These are phyloP conservation scores for Ctenopoma kingsleyae DNA, from an alignment of 2,797 vertebrate species.

Conservation along the genomic window DNA sequence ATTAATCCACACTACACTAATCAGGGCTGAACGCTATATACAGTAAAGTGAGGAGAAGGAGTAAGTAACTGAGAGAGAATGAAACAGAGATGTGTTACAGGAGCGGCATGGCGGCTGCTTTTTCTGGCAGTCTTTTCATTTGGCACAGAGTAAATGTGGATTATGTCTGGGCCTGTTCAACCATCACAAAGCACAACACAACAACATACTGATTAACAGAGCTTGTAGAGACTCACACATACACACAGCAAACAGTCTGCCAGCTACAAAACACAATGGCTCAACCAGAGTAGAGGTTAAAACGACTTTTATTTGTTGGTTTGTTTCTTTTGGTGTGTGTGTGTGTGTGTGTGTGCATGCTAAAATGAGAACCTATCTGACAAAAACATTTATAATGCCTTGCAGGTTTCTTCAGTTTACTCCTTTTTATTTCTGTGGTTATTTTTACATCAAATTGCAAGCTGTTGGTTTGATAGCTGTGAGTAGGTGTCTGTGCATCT, in stretches of 20 bases:
- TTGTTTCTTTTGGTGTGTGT: conserved; percentile 12
- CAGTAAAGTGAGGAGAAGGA: conserved; percentile 21
- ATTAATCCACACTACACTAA: conserved; percentile 44
- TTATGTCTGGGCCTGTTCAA: conserved; percentile 46
- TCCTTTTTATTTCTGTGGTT: conserved; percentile 5
- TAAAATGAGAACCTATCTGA: conserved; percentile 10
- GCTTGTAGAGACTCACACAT: conserved; percentile 17
- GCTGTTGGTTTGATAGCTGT: conserved; percentile 7
- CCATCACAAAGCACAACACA: conserved; percentile 42
- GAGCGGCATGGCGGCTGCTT: conserved; percentile 14
- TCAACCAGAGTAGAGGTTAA: conserved; percentile 39
- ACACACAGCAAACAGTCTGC: conserved; percentile 33
- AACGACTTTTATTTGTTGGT: conserved; percentile 22
- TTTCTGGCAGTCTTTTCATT: conserved; percentile 57
- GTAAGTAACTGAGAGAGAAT: conserved; percentile 18
- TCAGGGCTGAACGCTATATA: conserved; percentile 43
- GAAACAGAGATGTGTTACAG: conserved; percentile 13
- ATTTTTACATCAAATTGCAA: conserved; percentile 20
- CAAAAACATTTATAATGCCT: conserved; percentile 6
- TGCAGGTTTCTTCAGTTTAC: conserved; percentile 19
- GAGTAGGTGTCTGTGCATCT: not conserved
- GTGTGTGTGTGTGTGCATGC: conserved; percentile 12
- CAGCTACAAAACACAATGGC: conserved; percentile 36
- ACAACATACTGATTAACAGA: conserved; percentile 51
- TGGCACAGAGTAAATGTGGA: conserved; percentile 61